phyloP scores from a whole-genome alignment of 2,797 vertebrate species.

The Adelosebastes latens region DNA sequence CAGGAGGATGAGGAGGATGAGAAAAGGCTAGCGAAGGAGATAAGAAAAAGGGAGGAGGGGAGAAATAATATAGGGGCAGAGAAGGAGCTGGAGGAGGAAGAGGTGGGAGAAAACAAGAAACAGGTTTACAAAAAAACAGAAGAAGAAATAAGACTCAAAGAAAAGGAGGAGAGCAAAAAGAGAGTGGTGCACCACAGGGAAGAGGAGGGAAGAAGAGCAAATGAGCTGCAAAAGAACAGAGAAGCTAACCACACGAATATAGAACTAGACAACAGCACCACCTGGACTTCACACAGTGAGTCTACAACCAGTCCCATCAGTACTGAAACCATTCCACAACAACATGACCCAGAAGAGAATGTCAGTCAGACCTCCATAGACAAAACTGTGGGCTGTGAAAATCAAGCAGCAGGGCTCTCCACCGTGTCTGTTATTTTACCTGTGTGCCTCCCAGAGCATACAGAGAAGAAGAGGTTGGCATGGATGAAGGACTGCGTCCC shows the following conservation, averaged over 20 bases:
- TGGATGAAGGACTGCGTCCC: constrained; percentile 89
- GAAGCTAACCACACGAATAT: background rate
- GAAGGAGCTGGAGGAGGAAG: background rate
- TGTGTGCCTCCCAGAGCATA: constrained; percentile 63
- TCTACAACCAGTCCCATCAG: background rate
- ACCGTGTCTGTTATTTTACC: background rate
- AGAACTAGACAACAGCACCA: background rate
- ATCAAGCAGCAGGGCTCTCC: background rate
- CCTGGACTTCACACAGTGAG: background rate
- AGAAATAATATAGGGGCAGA: background rate
- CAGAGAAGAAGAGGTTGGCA: constrained; percentile 85
- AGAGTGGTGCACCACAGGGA: background rate
- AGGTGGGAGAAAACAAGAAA: background rate
- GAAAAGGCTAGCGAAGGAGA: background rate
- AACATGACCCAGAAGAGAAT: background rate
- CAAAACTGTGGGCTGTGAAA: background rate
- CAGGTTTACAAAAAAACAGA: background rate
- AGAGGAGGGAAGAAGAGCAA: background rate
- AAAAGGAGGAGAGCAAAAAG: background rate
- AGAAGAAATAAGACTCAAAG: background rate
- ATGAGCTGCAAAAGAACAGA: background rate
- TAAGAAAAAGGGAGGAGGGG: background rate
- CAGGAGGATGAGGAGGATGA: background rate
- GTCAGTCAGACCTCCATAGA: background rate
- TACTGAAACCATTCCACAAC: background rate